Conservation (phyloP, 2,797 vertebrate species). For the Anguilla anguilla region DNA sequence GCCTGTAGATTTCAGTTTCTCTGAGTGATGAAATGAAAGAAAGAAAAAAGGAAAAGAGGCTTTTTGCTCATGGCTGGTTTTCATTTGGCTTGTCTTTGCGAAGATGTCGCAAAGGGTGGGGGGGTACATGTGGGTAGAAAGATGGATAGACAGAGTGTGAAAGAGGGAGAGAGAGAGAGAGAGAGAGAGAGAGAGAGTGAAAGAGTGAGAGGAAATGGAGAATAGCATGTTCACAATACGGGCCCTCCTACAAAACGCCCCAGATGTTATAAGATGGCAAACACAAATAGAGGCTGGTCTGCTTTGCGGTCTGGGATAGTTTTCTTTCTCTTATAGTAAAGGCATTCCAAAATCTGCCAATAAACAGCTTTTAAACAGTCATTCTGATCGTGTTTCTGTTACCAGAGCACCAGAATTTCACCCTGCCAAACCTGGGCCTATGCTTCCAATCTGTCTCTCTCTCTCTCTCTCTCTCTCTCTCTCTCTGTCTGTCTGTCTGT, state of each 20-base stretch:
- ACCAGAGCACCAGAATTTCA: conserved; percentile 46
- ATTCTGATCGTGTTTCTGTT: conserved; percentile 44
- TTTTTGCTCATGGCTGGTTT: conserved; percentile 65
- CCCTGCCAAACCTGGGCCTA: not conserved
- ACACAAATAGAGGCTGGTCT: not conserved
- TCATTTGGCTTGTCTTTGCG: conserved; percentile 65
- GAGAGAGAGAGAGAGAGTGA: conserved; percentile 21
- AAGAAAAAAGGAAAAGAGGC: conserved; percentile 21
- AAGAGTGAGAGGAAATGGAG: conserved; percentile 26
- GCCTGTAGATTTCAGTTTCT: conserved; percentile 52
- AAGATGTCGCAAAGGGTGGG: conserved; percentile 58
- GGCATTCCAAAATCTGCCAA: conserved; percentile 58
- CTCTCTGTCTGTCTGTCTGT: no score
- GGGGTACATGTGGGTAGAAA: conserved; percentile 38
- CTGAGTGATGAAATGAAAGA: conserved; percentile 55
- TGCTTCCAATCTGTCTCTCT: not conserved
- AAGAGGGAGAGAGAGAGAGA: conserved; percentile 14
- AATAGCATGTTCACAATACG: conserved; percentile 38
- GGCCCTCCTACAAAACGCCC: conserved; percentile 43
- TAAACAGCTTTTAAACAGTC: conserved; percentile 65
- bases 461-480: not conserved
- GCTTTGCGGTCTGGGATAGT: conserved; percentile 33
- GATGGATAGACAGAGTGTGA: not conserved
- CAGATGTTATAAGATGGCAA: conserved; percentile 5
- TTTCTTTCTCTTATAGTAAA: conserved; percentile 49